Evolutionary conservation across 92 coral and sea anemone genomes (phyloP).

Genomic region (Virgularia gustaviana): DNA sequence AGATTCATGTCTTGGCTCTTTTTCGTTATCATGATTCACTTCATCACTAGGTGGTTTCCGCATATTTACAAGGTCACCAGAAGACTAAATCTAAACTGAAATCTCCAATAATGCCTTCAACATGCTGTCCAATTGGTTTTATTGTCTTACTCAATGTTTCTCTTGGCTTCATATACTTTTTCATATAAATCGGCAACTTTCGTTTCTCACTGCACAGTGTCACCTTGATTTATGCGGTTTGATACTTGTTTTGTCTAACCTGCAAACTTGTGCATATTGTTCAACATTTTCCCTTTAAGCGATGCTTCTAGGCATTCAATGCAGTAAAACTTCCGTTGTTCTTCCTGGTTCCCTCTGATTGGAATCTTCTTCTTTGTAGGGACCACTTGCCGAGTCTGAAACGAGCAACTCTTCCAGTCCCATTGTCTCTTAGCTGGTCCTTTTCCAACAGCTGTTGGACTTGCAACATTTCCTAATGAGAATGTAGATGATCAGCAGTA

Average conservation of each 20-base stretch:
- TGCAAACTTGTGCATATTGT: background rate
- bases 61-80: too few species aligned
- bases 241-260: background rate
- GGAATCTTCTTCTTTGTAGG: background rate
- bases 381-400: background rate
- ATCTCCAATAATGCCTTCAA: too few species aligned
- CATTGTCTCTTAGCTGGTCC: background rate
- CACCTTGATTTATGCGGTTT: slow-evolving; percentile 6
- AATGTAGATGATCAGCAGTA: too few species aligned
- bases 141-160: background rate
- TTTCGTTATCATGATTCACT: too few species aligned
- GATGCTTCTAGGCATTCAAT: background rate
- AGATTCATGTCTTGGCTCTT: too few species aligned
- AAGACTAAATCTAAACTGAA: too few species aligned
- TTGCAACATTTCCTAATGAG: too few species aligned
- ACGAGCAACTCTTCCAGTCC: background rate
- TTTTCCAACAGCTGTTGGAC: too few species aligned
- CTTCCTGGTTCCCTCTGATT: background rate
- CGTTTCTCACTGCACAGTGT: background rate
- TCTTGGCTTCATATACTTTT: background rate
- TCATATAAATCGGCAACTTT: background rate
- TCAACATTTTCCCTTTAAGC: background rate
- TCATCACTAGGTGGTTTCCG: too few species aligned
- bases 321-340: background rate
- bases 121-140: too few species aligned